Evolutionary conservation across 1,140 invertebrate genomes (phyloP).

Genomic region (Vanessa atalanta): DNA sequence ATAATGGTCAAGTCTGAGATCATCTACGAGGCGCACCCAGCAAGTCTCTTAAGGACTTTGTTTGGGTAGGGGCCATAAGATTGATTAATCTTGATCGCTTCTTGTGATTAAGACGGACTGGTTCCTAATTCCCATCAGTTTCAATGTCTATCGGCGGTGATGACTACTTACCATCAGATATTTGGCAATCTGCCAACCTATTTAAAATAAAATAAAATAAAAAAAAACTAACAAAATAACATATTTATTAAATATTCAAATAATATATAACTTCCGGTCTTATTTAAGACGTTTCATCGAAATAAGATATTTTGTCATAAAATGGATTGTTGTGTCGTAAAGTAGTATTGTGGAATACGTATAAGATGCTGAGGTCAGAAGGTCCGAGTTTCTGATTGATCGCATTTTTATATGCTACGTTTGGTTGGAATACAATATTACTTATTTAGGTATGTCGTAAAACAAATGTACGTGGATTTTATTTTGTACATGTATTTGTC

Average conservation of each 20-base stretch:
- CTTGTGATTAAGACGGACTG: too few species aligned
- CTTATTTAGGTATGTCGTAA: background rate
- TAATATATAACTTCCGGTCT: background rate
- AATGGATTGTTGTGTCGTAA: constrained; percentile 3
- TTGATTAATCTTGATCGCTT: too few species aligned
- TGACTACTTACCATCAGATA: too few species aligned
- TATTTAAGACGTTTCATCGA: background rate
- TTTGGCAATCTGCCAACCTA: too few species aligned
- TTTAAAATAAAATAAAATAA: too few species aligned
- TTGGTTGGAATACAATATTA: background rate
- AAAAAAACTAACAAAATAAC: background rate
- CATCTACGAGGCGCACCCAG: too few species aligned
- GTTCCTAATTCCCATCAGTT: too few species aligned
- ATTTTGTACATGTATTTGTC: background rate
- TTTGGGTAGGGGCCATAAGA: too few species aligned
- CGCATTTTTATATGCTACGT: background rate
- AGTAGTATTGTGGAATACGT: background rate
- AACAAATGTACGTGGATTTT: background rate
- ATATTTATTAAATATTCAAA: background rate
- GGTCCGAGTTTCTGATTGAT: constrained; percentile 1
- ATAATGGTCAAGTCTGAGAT: too few species aligned
- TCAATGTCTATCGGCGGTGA: too few species aligned
- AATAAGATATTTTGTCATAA: constrained; percentile 18
- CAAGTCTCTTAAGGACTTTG: too few species aligned
- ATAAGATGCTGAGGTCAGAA: background rate